These are phyloP conservation scores for Cryptus armator DNA, from an alignment of 2,888 invertebrate genomes.

Conservation along the genomic window DNA sequence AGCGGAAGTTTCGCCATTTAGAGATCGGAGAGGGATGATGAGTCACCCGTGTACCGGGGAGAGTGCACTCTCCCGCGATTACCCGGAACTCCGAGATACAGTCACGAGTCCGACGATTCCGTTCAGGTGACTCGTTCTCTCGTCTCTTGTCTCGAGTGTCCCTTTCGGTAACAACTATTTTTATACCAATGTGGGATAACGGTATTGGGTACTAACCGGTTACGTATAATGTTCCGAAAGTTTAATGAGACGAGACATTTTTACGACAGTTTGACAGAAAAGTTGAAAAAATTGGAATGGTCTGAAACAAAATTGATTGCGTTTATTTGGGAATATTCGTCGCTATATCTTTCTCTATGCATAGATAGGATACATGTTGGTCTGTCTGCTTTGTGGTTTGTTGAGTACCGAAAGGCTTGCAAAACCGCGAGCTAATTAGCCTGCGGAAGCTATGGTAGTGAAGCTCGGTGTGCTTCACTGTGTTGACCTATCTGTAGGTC, in stretches of 20 bases:
- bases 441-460: slow-evolving; percentile 45
- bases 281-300: no score
- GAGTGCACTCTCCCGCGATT: slow-evolving; percentile 31
- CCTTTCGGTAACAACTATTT: neutral
- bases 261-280: no score
- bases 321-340: neutral
- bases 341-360: neutral
- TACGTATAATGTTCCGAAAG: neutral
- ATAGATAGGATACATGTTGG: neutral
- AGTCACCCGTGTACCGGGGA: slow-evolving; percentile 39
- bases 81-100: slow-evolving; percentile 40
- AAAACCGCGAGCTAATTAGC: slow-evolving; percentile 68
- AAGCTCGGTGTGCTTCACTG: slow-evolving; percentile 2
- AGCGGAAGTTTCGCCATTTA: slow-evolving; percentile 10
- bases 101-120: slow-evolving; percentile 44
- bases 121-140: slow-evolving; percentile 46
- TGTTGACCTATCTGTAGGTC: slow-evolving; percentile 29
- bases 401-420: slow-evolving; percentile 22
- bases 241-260: no score
- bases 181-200: neutral
- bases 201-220: neutral
- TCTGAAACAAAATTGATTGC: neutral
- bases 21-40: slow-evolving; percentile 52
- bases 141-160: neutral
- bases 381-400: slow-evolving; percentile 39